Base-by-base conservation (phyloP, 64 coral and sea anemone genomes). In the Stylophora pistillata region DNA sequence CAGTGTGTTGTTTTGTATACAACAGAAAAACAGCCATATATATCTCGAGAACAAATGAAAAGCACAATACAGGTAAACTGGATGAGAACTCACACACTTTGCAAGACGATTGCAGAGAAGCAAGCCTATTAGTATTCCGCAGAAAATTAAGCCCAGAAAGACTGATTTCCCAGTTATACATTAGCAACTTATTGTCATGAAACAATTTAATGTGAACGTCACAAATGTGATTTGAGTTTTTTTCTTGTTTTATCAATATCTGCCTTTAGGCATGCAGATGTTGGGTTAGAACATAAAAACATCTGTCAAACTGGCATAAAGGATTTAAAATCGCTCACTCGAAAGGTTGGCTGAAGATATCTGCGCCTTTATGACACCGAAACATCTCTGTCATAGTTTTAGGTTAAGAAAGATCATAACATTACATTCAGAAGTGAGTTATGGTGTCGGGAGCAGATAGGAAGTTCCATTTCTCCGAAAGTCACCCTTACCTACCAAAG, bases 151-250 rank as follows among this genome's bases (percentile, higher is more conserved):
- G 32, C 23, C 80, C 33, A 70, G 33, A 53, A 63, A 84, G 80
- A 28, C 80, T 70, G 62, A 84, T 84, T 83, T 70, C 32, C 60
- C 62, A 13, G 80, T 54, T 84, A 69, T 84, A 63, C 80, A 84
- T 84, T 84, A 84, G 80, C 80, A 41, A 84, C 61, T 84, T 84
- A 84, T 84, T 84, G 80, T 84, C 80, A 69, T 84, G 61, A 84
- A 70, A 84, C 80, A 84, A 84, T 84, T 84, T 84, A 70, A 68
- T 84, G 80, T 84, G 62, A 62, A 84, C 80, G 80, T 84, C 80
- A 84, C 53, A 84, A 69, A 84, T 68, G 62, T 70, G 80, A 84
- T 84, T 84, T 84, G 60, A 68, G 33, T 84, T 53, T 82, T 82
- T 82, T 64, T 78, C 74, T 84, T 25, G 69, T 84, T 84, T 84